phyloP scores from a whole-genome alignment of 2,888 invertebrate genomes.

The Cataglyphis rosenhaueri region DNA sequence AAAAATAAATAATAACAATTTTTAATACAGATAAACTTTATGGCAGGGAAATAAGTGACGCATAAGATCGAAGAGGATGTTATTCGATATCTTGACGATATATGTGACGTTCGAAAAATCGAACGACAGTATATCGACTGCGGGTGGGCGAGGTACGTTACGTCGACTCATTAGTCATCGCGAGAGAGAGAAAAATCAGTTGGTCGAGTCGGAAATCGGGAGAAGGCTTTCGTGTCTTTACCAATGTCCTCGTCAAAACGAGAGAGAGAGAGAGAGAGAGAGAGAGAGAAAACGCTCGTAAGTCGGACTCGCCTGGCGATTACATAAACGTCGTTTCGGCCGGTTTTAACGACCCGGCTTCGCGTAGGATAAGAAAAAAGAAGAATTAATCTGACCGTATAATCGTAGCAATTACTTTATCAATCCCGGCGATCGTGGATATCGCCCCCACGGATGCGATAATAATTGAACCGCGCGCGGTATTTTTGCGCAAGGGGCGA shows the following conservation, averaged over 20 bases:
- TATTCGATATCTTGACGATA: not conserved
- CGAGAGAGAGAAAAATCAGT: constrained; percentile 11
- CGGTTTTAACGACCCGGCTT: not conserved
- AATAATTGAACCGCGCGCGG: not conserved
- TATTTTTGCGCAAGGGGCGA: not conserved
- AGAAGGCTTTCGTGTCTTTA: constrained; percentile 4
- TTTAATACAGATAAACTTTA: not conserved
- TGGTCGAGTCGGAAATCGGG: constrained; percentile 1
- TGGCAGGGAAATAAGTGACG: not conserved
- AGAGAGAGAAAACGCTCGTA: not conserved
- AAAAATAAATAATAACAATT: too few species aligned
- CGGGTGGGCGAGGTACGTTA: constrained; percentile 65
- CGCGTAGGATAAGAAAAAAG: not conserved
- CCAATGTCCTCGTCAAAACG: not conserved
- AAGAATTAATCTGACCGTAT: not conserved
- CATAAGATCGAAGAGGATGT: not conserved
- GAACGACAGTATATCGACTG: constrained; percentile 28
- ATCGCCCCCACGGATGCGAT: not conserved
- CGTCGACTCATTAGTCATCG: constrained; percentile 61
- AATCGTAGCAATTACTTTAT: constrained; percentile 27
- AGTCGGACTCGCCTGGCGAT: not conserved
- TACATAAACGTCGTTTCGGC: constrained; percentile 30
- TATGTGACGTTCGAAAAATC: constrained; percentile 9
- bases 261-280: not conserved
- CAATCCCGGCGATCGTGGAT: not conserved